A percentile compares a stretch with the other conserved stretches of the same genome.
Conservation (phyloP, 1,140 invertebrate genomes). For the Aphidius gifuensis region DNA sequence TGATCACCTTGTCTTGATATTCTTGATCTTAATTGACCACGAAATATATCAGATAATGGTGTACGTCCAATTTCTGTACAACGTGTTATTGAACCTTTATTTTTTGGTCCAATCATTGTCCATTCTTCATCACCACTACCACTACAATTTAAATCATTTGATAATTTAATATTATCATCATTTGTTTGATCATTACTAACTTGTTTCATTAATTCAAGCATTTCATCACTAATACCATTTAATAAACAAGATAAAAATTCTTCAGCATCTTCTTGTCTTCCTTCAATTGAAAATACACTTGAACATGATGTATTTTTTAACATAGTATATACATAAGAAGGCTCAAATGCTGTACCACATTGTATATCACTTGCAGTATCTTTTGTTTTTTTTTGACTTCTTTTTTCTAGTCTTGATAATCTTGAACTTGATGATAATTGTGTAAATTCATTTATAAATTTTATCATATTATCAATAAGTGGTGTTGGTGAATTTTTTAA, state of each 20-base stretch:
- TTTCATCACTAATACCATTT: slow-evolving; percentile 93
- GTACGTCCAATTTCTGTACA: slow-evolving; percentile 78
- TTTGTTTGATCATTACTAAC: slow-evolving; percentile 50
- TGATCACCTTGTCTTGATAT: slow-evolving; percentile 73
- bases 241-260: slow-evolving; percentile 90
- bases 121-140: slow-evolving; percentile 41
- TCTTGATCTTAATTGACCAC: slow-evolving; percentile 82
- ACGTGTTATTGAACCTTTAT: slow-evolving; percentile 81
- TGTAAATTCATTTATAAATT: slow-evolving; percentile 69
- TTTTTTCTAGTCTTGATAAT: slow-evolving; percentile 51
- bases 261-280: slow-evolving; percentile 91
- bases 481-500: slow-evolving; percentile 72
- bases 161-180: slow-evolving; percentile 20
- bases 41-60: slow-evolving; percentile 90
- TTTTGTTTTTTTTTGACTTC: slow-evolving; percentile 45
- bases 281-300: slow-evolving; percentile 70
- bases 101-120: slow-evolving; percentile 75
- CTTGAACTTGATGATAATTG: slow-evolving; percentile 59
- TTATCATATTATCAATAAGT: slow-evolving; percentile 83
- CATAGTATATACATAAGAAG: slow-evolving; percentile 77
- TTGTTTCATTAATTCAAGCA: slow-evolving; percentile 79
- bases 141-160: slow-evolving; percentile 15
- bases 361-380: slow-evolving; percentile 47
- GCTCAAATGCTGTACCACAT: slow-evolving; percentile 73
- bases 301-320: slow-evolving; percentile 70